Percentiles rank a stretch among this genome's conserved stretches.
Evolutionary conservation across 2,113 vertebrate species (phyloP).

Genomic region (Epinephelus fuscoguttatus): DNA sequence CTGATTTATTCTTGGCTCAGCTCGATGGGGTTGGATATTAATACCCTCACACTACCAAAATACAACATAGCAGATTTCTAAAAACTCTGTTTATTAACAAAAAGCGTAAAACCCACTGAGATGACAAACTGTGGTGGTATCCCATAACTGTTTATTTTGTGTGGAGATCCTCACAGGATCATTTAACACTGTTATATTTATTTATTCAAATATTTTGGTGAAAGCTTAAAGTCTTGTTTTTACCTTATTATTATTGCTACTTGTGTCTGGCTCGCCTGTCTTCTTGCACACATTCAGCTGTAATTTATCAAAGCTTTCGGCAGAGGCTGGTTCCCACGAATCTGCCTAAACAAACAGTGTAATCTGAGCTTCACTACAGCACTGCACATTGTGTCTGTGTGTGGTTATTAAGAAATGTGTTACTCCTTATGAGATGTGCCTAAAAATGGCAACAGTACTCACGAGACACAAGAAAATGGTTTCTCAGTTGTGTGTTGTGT

Average conservation of each 20-base stretch:
- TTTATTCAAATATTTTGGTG: constrained; percentile 11
- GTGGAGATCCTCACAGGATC: background rate
- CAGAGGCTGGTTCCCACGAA: background rate
- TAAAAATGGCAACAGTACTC: background rate
- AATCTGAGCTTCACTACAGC: background rate
- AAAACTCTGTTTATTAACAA: background rate
- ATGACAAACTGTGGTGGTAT: background rate
- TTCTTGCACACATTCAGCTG: background rate
- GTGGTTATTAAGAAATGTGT: background rate
- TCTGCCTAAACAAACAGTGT: constrained; percentile 1
- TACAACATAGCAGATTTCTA: constrained; percentile 1
- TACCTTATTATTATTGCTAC: background rate
- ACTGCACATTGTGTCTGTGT: background rate
- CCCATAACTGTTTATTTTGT: background rate
- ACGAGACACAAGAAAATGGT: background rate
- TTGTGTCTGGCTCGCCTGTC: background rate
- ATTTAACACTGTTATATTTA: background rate
- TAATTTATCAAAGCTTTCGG: constrained; percentile 2
- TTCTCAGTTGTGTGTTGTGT: background rate
- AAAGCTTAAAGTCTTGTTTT: background rate
- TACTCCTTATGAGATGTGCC: background rate
- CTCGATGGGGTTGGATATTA: background rate
- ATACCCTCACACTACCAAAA: background rate
- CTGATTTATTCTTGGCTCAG: background rate
- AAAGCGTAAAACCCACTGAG: background rate